Evolutionary conservation across 2,888 invertebrate species (phyloP).

Genomic region (Phymatocera aterrima): DNA sequence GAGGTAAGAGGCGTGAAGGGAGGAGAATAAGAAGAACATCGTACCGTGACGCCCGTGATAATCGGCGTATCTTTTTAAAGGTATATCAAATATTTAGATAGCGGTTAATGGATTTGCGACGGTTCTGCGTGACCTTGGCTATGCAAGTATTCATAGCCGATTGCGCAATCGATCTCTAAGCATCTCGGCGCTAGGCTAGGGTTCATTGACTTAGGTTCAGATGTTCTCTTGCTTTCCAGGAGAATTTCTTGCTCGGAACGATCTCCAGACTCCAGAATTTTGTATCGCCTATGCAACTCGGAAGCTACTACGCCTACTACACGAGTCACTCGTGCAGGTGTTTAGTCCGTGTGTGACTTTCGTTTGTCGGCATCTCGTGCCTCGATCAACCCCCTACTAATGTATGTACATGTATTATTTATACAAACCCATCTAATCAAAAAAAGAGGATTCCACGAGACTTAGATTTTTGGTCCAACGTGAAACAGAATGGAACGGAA

Average conservation of each 20-base stretch:
- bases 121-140: slow-evolving; percentile 54
- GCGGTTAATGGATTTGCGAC: slow-evolving; percentile 58
- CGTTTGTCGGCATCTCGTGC: too few relatives aligned
- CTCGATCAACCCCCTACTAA: too few relatives aligned
- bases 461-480: too few relatives aligned
- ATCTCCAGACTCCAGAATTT: too few relatives aligned
- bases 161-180: slow-evolving; percentile 41
- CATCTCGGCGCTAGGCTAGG: neutral
- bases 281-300: neutral
- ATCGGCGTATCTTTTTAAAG: slow-evolving; percentile 50
- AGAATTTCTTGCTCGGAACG: neutral
- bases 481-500: too few relatives aligned
- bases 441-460: too few relatives aligned
- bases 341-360: too few relatives aligned
- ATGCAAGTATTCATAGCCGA: slow-evolving; percentile 18
- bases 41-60: slow-evolving; percentile 55
- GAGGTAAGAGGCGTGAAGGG: slow-evolving; percentile 9
- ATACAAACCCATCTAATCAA: too few relatives aligned
- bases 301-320: neutral
- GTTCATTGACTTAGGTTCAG: neutral
- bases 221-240: slow-evolving; percentile 8
- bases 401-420: neutral
- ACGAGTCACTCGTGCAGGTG: too few relatives aligned
- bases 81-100: slow-evolving; percentile 59
- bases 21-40: slow-evolving; percentile 45